These are phyloP conservation scores for Xiphorhynchus erythropygius DNA, from an alignment of 2,797 vertebrate species.

Conservation along the genomic window DNA sequence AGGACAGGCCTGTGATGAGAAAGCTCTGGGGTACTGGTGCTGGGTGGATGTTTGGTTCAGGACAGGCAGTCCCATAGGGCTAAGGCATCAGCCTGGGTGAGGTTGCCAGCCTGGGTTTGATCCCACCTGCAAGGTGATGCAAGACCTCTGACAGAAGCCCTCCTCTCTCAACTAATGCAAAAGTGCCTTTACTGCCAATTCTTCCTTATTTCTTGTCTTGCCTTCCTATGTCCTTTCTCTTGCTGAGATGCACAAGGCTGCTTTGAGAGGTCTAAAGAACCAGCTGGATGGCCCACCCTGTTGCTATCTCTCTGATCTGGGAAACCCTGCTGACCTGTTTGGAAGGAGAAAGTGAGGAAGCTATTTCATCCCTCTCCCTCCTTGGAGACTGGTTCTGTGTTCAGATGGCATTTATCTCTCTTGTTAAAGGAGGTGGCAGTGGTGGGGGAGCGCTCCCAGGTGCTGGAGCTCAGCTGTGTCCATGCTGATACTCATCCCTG, in stretches of 20 bases:
- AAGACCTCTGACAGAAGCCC: background rate
- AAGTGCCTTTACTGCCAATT: background rate
- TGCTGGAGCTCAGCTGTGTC: background rate
- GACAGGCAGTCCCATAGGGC: background rate
- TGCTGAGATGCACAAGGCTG: background rate
- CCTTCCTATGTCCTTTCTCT: background rate
- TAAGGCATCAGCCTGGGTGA: background rate
- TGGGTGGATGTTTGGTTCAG: background rate
- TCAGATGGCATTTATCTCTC: background rate
- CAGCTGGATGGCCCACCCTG: background rate
- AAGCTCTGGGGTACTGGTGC: background rate
- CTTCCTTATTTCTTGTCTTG: background rate
- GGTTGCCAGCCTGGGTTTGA: background rate
- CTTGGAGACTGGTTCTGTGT: background rate
- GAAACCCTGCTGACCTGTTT: background rate
- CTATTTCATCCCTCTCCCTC: background rate
- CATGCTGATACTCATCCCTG: background rate
- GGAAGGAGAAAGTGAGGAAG: background rate
- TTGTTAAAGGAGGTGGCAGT: background rate
- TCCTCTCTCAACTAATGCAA: background rate
- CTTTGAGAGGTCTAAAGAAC: background rate
- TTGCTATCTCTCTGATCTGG: background rate
- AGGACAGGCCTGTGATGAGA: background rate
- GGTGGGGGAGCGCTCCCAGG: background rate
- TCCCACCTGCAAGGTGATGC: background rate